Percentiles rank a stretch among this genome's conserved stretches.
Conservation (phyloP, 2,797 vertebrate species). For the Sebastes matsubarae region DNA sequence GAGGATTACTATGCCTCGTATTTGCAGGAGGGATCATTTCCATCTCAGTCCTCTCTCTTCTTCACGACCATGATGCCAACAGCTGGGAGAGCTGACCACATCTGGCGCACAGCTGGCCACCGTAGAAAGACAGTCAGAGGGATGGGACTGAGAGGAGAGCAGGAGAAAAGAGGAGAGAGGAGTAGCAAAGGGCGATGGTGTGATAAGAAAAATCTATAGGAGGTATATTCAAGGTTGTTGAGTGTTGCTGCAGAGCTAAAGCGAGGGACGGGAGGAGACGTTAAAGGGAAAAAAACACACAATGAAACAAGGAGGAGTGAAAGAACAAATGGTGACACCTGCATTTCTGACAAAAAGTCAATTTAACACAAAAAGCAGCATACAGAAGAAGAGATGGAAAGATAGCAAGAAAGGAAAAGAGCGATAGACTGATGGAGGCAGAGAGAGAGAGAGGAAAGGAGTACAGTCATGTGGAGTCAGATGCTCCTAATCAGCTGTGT, state of each 20-base stretch:
- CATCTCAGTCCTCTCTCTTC: conserved; percentile 19
- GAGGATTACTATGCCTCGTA: conserved; percentile 2
- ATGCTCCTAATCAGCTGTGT: conserved; percentile 67
- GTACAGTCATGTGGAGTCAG: conserved; percentile 66
- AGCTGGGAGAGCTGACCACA: conserved; percentile 57
- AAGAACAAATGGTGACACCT: not conserved
- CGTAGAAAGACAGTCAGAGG: not conserved
- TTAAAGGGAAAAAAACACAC: not conserved
- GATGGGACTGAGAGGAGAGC: conserved; percentile 17
- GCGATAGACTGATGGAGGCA: not conserved
- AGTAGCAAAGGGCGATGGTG: not conserved
- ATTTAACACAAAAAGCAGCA: not conserved
- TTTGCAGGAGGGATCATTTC: conserved; percentile 11
- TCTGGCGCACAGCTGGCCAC: conserved; percentile 64
- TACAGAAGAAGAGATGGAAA: not conserved
- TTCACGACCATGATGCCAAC: conserved; percentile 43
- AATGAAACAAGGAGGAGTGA: not conserved
- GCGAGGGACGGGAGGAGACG: not conserved
- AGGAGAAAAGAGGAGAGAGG: conserved; percentile 8
- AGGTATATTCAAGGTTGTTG: not conserved
- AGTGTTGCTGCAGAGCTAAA: not conserved
- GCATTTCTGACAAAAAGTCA: not conserved
- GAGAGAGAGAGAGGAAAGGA: conserved; percentile 12
- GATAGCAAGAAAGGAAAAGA: not conserved
- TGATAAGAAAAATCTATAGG: conserved; percentile 16